Evolutionary conservation across 2,797 vertebrate genomes (phyloP).

Genomic region (Helostoma temminkii): DNA sequence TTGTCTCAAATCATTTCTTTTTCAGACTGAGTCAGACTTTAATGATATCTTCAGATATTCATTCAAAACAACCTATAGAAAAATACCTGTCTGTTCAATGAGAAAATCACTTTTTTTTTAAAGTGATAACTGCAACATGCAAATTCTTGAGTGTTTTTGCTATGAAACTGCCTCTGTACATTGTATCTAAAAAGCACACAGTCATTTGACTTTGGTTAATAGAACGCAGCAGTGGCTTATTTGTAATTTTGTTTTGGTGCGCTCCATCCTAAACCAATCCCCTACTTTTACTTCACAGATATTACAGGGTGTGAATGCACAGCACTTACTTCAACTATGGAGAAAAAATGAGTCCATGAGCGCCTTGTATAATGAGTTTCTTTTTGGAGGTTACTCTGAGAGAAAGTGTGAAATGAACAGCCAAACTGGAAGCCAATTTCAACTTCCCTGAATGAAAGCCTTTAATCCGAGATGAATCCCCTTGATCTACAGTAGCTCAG

Average conservation of each 20-base stretch:
- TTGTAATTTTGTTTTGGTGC: conserved; percentile 41
- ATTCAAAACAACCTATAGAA: conserved; percentile 14
- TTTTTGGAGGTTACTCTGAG: conserved; percentile 63
- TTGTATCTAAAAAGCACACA: conserved; percentile 18
- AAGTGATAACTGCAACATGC: conserved; percentile 15
- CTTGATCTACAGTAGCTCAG: conserved; percentile 70
- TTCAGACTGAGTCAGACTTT: not conserved
- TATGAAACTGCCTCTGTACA: conserved; percentile 12
- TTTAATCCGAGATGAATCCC: conserved; percentile 76
- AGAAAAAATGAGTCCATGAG: conserved; percentile 55
- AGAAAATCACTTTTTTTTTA: conserved; percentile 20
- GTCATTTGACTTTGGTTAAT: conserved; percentile 41
- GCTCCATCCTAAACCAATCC: conserved; percentile 44
- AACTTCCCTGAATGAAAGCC: conserved; percentile 67
- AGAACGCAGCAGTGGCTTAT: conserved; percentile 36
- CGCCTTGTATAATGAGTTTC: conserved; percentile 70
- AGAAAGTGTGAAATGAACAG: conserved; percentile 75
- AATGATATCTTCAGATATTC: conserved; percentile 12
- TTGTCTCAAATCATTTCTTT: conserved; percentile 6
- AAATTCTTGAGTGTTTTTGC: conserved; percentile 6
- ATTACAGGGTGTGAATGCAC: conserved; percentile 50
- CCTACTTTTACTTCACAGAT: conserved; percentile 47
- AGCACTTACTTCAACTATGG: conserved; percentile 54
- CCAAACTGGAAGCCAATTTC: conserved; percentile 69
- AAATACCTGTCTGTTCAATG: not conserved